phyloP scores from a whole-genome alignment of 2,888 invertebrate species.

The Erebia palarica region DNA sequence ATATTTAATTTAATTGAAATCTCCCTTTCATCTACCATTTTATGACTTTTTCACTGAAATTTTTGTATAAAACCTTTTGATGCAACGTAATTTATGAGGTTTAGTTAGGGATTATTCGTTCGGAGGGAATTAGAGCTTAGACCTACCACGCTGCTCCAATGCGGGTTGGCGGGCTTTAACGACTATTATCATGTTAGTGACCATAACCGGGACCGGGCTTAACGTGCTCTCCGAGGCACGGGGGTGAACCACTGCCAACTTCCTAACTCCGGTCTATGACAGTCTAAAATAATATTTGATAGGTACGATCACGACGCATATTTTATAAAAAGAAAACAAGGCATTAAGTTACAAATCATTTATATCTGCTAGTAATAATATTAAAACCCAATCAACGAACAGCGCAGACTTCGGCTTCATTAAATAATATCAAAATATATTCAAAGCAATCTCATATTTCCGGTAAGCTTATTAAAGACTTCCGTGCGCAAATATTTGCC shows the following conservation, averaged over 20 bases:
- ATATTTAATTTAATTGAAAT: slow-evolving; percentile 8
- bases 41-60: background rate
- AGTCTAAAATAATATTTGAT: too few relatives aligned
- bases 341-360: too few relatives aligned
- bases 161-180: too few relatives aligned
- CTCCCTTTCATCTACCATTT: slow-evolving; percentile 3
- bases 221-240: too few relatives aligned
- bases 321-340: too few relatives aligned
- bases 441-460: slow-evolving; percentile 19
- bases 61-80: background rate
- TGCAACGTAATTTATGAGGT: background rate
- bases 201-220: too few relatives aligned
- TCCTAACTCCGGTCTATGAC: too few relatives aligned
- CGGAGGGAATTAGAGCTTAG: too few relatives aligned
- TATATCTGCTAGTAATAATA: background rate
- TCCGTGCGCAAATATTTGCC: slow-evolving; percentile 17
- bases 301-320: too few relatives aligned
- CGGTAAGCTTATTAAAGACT: slow-evolving; percentile 19
- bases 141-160: too few relatives aligned
- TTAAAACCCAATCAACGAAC: slow-evolving; percentile 4
- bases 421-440: slow-evolving; percentile 11
- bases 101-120: background rate
- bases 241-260: too few relatives aligned
- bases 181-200: too few relatives aligned
- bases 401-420: slow-evolving; percentile 8